phyloP scores from a whole-genome alignment of 2,888 invertebrate genomes.

The Drepana falcataria region DNA sequence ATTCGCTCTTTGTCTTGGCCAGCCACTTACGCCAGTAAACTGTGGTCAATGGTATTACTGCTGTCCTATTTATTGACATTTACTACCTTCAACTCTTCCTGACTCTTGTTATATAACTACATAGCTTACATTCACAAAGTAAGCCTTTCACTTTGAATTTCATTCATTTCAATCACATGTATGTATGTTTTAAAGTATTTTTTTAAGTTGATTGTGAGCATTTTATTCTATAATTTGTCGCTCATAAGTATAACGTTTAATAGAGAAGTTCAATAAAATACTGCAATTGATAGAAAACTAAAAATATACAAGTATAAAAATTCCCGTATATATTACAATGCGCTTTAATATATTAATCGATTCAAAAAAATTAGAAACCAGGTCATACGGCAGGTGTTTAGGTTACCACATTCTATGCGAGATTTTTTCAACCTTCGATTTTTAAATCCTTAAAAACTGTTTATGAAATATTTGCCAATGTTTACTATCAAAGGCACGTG shows the following conservation, averaged over 20 bases:
- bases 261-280: too few species aligned
- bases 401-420: not conserved
- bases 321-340: constrained; percentile 5
- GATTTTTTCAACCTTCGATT: not conserved
- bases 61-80: constrained; percentile 21
- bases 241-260: too few species aligned
- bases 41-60: constrained; percentile 21
- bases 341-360: constrained; percentile 7
- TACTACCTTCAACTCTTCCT: constrained; percentile 11
- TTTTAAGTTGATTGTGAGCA: too few species aligned
- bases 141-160: not conserved
- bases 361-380: constrained; percentile 5
- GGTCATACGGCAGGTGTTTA: constrained; percentile 3
- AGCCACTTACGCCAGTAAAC: constrained; percentile 26
- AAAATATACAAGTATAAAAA: too few species aligned
- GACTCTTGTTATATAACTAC: not conserved
- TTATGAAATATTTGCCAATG: too few species aligned
- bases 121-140: not conserved
- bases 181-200: too few species aligned
- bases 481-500: too few species aligned
- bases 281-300: too few species aligned
- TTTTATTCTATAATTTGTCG: too few species aligned
- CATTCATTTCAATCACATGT: too few species aligned
- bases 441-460: too few species aligned
- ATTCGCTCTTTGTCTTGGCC: constrained; percentile 64